Percentiles rank a stretch among this genome's conserved stretches.
phyloP scores from a whole-genome alignment of 2,888 invertebrate species.

The Listrodromus nycthemerus region DNA sequence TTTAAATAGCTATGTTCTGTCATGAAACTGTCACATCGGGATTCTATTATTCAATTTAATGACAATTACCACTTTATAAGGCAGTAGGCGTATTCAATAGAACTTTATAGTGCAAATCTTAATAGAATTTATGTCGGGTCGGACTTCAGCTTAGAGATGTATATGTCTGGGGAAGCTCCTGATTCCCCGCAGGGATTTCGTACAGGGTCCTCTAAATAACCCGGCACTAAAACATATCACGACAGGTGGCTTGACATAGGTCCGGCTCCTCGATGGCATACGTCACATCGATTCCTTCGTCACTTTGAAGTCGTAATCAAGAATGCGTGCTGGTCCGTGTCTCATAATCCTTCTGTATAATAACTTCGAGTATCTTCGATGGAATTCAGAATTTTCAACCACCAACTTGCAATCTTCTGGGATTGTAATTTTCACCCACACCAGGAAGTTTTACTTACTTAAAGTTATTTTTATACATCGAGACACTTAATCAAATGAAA shows the following conservation, averaged over 20 bases:
- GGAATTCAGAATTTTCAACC: constrained; percentile 12
- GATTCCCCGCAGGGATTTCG: constrained; percentile 70
- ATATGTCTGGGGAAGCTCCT: constrained; percentile 44
- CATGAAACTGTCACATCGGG: background rate
- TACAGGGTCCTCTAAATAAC: constrained; percentile 74
- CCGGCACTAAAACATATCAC: constrained; percentile 75
- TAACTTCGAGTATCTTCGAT: background rate
- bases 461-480: no score
- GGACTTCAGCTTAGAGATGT: constrained; percentile 19
- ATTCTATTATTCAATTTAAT: background rate
- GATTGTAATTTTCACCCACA: background rate
- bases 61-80: no score
- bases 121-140: constrained; percentile 21
- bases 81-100: background rate
- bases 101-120: background rate
- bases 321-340: constrained; percentile 58
- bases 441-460: background rate
- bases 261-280: constrained; percentile 70
- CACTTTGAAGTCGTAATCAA: constrained; percentile 44
- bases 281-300: constrained; percentile 69
- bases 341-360: constrained; percentile 55
- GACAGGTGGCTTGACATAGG: constrained; percentile 74
- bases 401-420: background rate
- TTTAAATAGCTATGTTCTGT: background rate
- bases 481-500: no score